Percentiles rank a stretch among this genome's conserved stretches.
Conservation (phyloP, 2,113 vertebrate genomes). For the Pollimyrus isidori region DNA sequence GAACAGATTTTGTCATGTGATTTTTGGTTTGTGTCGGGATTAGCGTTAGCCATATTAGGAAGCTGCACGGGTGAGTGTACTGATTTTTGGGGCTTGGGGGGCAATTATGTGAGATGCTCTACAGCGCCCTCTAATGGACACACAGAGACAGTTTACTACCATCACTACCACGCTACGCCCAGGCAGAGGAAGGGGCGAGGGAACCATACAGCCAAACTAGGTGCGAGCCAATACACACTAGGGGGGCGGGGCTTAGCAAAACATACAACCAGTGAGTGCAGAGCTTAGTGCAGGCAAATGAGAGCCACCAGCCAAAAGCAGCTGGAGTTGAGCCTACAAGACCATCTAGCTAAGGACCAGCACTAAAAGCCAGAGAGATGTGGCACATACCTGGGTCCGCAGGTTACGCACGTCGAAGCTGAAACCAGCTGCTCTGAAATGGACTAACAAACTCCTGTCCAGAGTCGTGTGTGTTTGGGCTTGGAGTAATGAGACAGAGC, state of each 20-base stretch:
- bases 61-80: background rate
- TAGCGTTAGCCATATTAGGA: constrained; percentile 2
- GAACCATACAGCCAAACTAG: background rate
- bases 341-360: background rate
- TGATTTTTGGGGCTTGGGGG: background rate
- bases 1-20: background rate
- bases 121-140: background rate
- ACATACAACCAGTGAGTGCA: background rate
- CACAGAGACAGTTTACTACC: background rate
- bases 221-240: background rate
- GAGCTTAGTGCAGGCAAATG: background rate
- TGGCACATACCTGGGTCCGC: background rate
- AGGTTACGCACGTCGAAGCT: background rate
- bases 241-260: background rate
- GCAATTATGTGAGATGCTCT: background rate
- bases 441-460: background rate
- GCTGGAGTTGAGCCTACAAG: background rate
- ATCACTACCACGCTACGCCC: background rate
- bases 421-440: background rate
- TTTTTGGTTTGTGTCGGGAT: background rate
- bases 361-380: background rate
- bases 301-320: background rate
- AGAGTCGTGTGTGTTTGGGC: background rate
- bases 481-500: background rate
- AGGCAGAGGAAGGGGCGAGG: constrained; percentile 11